These are phyloP conservation scores for Benitochromis conjunctus DNA, from an alignment of 2,113 vertebrate species.

Conservation along the genomic window DNA sequence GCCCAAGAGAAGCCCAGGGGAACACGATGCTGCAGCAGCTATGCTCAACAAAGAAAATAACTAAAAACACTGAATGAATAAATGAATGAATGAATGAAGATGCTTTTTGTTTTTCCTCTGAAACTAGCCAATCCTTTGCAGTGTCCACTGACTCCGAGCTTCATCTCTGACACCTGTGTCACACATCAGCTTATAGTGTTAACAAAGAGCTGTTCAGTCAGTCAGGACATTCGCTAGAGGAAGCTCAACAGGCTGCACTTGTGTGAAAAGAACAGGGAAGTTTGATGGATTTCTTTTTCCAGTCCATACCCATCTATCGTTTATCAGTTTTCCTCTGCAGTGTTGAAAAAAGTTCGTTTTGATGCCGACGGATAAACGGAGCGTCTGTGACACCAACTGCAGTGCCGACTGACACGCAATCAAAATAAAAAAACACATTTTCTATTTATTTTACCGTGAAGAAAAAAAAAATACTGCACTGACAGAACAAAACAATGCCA, in stretches of 20 bases:
- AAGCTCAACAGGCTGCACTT: not conserved
- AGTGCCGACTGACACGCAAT: not conserved
- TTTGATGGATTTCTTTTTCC: not conserved
- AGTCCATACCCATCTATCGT: not conserved
- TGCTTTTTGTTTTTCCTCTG: not conserved
- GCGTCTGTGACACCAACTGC: not conserved
- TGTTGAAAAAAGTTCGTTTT: constrained; percentile 22
- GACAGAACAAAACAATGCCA: constrained; percentile 24
- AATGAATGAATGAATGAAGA: not conserved
- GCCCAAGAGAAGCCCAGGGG: constrained; percentile 6
- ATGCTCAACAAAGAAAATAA: not conserved
- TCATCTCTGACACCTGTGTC: not conserved
- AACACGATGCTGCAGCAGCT: not conserved
- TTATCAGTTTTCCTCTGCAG: constrained; percentile 1
- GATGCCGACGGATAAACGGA: not conserved
- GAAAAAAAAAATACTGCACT: constrained; percentile 18
- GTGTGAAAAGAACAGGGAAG: not conserved
- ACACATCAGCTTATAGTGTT: not conserved
- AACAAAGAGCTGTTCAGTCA: not conserved
- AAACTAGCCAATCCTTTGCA: constrained; percentile 1
- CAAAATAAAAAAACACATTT: constrained; percentile 15
- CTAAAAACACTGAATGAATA: not conserved
- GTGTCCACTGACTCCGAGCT: not conserved
- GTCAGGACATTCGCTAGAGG: not conserved
- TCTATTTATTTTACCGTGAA: constrained; percentile 12